Conservation (phyloP, 2,113 vertebrate genomes). For the Hippocampus abdominalis region DNA sequence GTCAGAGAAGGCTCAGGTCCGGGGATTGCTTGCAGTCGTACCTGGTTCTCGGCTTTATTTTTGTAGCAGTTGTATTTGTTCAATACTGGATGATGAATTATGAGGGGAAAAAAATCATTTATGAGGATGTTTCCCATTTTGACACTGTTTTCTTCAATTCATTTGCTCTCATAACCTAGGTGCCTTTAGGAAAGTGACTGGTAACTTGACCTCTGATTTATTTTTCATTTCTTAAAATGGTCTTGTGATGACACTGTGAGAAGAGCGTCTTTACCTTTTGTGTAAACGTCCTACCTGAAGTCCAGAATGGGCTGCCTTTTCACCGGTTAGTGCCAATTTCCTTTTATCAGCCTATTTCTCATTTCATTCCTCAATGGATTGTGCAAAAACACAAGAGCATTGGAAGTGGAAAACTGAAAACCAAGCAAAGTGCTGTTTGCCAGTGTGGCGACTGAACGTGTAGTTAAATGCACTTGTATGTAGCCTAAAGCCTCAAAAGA, state of each 20-base stretch:
- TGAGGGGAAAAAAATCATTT: slow-evolving; percentile 33
- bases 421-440: slow-evolving; percentile 66
- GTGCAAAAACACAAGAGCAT: slow-evolving; percentile 49
- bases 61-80: slow-evolving; percentile 46
- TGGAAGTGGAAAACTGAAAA: slow-evolving; percentile 61
- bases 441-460: slow-evolving; percentile 29
- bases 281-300: slow-evolving; percentile 20
- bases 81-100: slow-evolving; percentile 36
- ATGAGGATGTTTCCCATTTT: slow-evolving; percentile 39
- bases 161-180: slow-evolving; percentile 20
- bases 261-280: slow-evolving; percentile 28
- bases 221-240: slow-evolving; percentile 26
- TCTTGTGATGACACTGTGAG: slow-evolving; percentile 52
- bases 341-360: slow-evolving; percentile 45
- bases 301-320: slow-evolving; percentile 70
- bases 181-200: slow-evolving; percentile 45
- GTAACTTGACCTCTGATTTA: slow-evolving; percentile 12
- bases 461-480: slow-evolving; percentile 38
- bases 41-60: slow-evolving; percentile 55
- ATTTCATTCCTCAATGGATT: slow-evolving; percentile 61
- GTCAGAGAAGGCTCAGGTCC: slow-evolving; percentile 49
- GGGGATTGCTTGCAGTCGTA: slow-evolving; percentile 32
- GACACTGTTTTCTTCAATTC: slow-evolving; percentile 10
- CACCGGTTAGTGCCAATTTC: slow-evolving; percentile 72
- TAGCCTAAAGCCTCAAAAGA: slow-evolving; percentile 44